Base-by-base conservation (phyloP, 2,888 invertebrate species). In the Oscheius sp. region DNA sequence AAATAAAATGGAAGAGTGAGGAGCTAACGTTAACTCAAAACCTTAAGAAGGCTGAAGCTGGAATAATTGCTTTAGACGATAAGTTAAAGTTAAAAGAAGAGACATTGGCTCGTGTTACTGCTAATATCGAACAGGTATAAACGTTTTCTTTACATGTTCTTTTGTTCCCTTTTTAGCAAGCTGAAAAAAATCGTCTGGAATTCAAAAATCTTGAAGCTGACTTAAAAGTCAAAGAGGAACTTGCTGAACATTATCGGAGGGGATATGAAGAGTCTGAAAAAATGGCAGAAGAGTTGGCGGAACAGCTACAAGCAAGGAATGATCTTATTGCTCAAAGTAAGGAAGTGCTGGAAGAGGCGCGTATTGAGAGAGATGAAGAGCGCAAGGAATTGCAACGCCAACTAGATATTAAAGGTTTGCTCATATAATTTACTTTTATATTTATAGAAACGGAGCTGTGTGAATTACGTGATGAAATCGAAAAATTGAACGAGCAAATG, bases 401-500 rank as follows among this genome's bases (percentile, higher is more conserved):
- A 20, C 24, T 77, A 0, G 49, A 47, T 12, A 44, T 50, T 5
- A 66, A 62, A 44, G 61, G 64, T 63, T 22, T 51, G 51, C 12
- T 28, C 12, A 12, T 12, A 41, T 14, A 50, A 61, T 22, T 26
- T 14, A 9, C n/a, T 1, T 26, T 24, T 2, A n/a, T n/a, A 22
- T n/a, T 24, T 62, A 44, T 51, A 47, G 74, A 75, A n/a, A 70
- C 61, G 1, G 68, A 74, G 26, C 41, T 80, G n/a, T 49, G 45
- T 4, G 49, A 71, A 6, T 59, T 75, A 33, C 61, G 64, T 8
- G 74, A 71, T 5, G 81, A 81, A 24, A 62, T 81, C 14, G 65
- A 47, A 0, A 75, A 74, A 50, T 68, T 76, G 3, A 79, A 74
- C 32, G 77, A 80, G 17, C 51, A 80, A 59, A 63, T 82, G 57